These are phyloP conservation scores for Orchestes rusci DNA, from an alignment of 2,888 invertebrate genomes.

Conservation along the genomic window DNA sequence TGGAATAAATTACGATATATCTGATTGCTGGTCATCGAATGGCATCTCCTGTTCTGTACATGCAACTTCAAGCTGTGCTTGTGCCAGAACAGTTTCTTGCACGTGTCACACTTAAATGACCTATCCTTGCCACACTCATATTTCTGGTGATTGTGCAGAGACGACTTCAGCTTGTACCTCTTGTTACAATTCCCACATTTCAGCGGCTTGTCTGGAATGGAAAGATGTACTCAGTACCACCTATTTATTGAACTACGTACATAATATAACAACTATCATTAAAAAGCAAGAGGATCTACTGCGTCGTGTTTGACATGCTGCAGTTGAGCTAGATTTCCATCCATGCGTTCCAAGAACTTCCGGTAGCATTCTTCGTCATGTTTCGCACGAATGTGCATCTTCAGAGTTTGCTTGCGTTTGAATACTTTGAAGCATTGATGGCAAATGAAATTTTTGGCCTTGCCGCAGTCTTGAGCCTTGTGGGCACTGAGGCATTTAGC, in stretches of 20 bases:
- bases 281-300: too few species aligned
- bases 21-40: too few species aligned
- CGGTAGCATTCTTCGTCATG: too few species aligned
- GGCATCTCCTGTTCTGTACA: too few species aligned
- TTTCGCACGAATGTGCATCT: conserved; percentile 5
- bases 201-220: too few species aligned
- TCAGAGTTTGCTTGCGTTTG: conserved; percentile 23
- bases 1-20: too few species aligned
- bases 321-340: too few species aligned
- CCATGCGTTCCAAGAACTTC: too few species aligned
- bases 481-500: conserved; percentile 24
- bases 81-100: conserved; percentile 12
- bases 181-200: not conserved
- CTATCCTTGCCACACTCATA: conserved; percentile 28
- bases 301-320: too few species aligned
- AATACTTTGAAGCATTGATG: conserved; percentile 25
- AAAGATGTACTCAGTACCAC: too few species aligned
- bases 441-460: conserved; percentile 33
- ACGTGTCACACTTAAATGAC: conserved; percentile 25
- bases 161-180: conserved; percentile 24
- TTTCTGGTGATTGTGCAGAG: conserved; percentile 24
- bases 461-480: conserved; percentile 36
- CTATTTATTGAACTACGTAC: too few species aligned
- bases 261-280: too few species aligned
- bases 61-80: conserved; percentile 1